Evolutionary conservation across 2,888 invertebrate species (phyloP).

Genomic region (Branchellion lobata): DNA sequence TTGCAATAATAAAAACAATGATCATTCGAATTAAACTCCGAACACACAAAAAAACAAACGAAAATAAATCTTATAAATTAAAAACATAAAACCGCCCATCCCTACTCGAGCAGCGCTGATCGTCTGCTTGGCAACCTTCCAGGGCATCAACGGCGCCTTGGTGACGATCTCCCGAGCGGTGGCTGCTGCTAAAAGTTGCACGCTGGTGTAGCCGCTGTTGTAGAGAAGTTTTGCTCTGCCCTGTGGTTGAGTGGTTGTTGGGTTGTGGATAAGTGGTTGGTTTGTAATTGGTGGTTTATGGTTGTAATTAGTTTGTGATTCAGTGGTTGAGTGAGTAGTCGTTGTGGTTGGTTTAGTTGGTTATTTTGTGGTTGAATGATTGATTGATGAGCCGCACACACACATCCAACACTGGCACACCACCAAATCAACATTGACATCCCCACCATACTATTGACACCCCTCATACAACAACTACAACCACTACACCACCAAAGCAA

Average conservation of each 20-base stretch:
- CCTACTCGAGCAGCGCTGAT: conserved; percentile 73
- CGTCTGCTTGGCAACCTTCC: conserved; percentile 76
- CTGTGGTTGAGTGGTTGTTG: conserved; percentile 61
- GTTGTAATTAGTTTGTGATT: no score
- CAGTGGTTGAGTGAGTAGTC: no score
- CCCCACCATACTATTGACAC: neutral
- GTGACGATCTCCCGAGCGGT: conserved; percentile 68
- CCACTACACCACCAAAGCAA: neutral
- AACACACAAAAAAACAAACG: no score
- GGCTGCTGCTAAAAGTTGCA: conserved; percentile 76
- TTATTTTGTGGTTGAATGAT: no score
- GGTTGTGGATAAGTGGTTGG: no score
- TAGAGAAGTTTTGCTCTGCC: conserved; percentile 81
- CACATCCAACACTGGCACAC: neutral
- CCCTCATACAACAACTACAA: neutral
- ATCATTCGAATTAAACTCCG: no score
- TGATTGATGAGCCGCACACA: neutral
- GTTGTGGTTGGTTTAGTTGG: no score
- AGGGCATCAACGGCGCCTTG: conserved; percentile 72
- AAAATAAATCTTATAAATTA: conserved; percentile 81
- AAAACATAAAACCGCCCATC: conserved; percentile 68
- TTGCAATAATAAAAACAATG: no score
- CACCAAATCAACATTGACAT: neutral
- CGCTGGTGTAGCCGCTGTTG: conserved; percentile 77
- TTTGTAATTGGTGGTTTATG: no score